phyloP scores from a whole-genome alignment of 2,888 invertebrate species.

The Erebia ligea region DNA sequence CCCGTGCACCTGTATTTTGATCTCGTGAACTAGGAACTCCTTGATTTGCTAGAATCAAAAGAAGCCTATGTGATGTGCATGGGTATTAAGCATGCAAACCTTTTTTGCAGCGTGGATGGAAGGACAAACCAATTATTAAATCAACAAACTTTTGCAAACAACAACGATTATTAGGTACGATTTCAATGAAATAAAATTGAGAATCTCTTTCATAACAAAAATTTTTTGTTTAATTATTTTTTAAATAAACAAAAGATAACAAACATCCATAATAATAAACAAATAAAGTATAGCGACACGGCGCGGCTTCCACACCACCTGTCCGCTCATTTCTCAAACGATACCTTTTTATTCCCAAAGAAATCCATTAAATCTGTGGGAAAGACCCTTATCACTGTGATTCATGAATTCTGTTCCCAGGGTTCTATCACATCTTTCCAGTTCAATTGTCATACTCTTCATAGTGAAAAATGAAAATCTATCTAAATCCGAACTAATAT shows the following conservation, averaged over 20 bases:
- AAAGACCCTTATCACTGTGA: slow-evolving; percentile 7
- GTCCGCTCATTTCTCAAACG: background rate
- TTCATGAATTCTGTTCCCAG: background rate
- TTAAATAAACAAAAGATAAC: background rate
- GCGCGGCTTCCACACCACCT: background rate
- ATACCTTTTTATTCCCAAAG: slow-evolving; percentile 13
- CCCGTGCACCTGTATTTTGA: too few species aligned
- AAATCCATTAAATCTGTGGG: slow-evolving; percentile 4
- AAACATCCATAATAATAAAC: background rate
- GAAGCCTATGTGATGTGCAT: too few species aligned
- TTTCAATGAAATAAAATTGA: too few species aligned
- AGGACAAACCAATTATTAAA: too few species aligned
- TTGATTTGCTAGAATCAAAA: too few species aligned
- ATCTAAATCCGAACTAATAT: too few species aligned
- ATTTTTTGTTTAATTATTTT: background rate
- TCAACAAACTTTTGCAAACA: too few species aligned
- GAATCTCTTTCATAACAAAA: too few species aligned
- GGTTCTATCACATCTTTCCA: background rate
- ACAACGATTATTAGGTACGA: too few species aligned
- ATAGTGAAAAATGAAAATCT: background rate
- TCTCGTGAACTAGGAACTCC: too few species aligned
- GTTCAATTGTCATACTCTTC: background rate
- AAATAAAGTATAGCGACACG: background rate
- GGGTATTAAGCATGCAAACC: too few species aligned
- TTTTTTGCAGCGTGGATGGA: too few species aligned